Evolutionary conservation across 2,113 vertebrate species (phyloP).

Genomic region (Coptodon bakossiorum): DNA sequence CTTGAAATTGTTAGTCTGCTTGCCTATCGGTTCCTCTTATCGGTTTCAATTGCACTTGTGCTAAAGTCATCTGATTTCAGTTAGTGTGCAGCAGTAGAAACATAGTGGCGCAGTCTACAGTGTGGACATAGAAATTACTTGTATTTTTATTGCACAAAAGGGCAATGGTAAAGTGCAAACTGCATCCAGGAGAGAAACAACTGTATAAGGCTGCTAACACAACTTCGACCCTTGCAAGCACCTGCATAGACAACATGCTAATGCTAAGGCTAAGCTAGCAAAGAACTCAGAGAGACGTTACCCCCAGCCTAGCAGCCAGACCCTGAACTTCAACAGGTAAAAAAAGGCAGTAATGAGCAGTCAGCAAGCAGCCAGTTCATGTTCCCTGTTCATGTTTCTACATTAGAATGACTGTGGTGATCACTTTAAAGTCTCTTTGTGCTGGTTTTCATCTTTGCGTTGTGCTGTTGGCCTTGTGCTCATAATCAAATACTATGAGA

Average conservation of each 20-base stretch:
- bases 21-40: neutral
- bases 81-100: neutral
- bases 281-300: neutral
- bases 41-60: neutral
- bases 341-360: neutral
- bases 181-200: neutral
- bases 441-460: neutral
- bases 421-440: neutral
- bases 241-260: neutral
- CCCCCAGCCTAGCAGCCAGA: neutral
- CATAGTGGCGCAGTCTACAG: neutral
- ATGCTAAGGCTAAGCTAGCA: neutral
- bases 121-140: neutral
- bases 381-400: neutral
- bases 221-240: neutral
- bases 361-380: neutral
- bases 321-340: neutral
- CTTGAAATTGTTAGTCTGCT: neutral
- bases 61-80: neutral
- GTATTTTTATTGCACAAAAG: neutral
- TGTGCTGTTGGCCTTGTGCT: neutral
- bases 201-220: neutral
- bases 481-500: neutral
- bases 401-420: neutral
- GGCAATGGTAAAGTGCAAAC: neutral